Percentiles rank a stretch among this genome's conserved stretches.
These are phyloP conservation scores for Orcinus orca DNA, from an alignment of 2,113 vertebrate species.

Conservation along the genomic window DNA sequence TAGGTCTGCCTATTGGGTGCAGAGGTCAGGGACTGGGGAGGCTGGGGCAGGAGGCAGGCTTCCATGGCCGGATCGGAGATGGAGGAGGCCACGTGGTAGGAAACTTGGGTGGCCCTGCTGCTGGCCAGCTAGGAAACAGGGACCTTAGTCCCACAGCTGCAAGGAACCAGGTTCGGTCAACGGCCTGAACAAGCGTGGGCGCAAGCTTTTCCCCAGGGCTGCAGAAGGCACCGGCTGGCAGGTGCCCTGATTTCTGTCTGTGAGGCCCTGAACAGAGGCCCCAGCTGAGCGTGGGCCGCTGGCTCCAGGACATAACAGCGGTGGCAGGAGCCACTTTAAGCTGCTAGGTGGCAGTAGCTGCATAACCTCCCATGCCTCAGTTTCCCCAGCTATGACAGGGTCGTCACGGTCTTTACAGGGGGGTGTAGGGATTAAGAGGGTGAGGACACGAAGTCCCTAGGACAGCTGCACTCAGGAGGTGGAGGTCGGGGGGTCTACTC, in stretches of 20 bases:
- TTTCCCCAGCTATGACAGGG: not conserved
- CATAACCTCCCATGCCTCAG: not conserved
- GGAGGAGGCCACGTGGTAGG: not conserved
- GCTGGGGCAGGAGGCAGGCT: not conserved
- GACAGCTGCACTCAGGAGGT: accelerated
- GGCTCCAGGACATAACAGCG: accelerated
- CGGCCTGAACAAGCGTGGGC: accelerated
- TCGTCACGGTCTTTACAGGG: accelerated
- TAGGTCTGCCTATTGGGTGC: not conserved
- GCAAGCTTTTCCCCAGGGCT: not conserved
- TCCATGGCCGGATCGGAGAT: not conserved
- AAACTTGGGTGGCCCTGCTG: not conserved
- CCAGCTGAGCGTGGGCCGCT: not conserved
- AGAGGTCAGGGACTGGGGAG: not conserved
- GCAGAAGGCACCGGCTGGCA: accelerated
- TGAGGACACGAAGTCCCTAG: not conserved
- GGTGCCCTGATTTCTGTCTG: not conserved
- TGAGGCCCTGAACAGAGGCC: not conserved
- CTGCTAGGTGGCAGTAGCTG: not conserved
- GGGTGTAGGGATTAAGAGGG: not conserved
- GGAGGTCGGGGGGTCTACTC: not conserved
- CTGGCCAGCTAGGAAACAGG: accelerated
- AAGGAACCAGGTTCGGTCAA: too few relatives aligned
- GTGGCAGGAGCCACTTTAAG: not conserved
- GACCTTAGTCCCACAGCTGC: not conserved